A percentile compares a stretch with the other conserved stretches of the same genome.
Conservation (phyloP, 2,113 vertebrate species). For the Galbula dea region DNA sequence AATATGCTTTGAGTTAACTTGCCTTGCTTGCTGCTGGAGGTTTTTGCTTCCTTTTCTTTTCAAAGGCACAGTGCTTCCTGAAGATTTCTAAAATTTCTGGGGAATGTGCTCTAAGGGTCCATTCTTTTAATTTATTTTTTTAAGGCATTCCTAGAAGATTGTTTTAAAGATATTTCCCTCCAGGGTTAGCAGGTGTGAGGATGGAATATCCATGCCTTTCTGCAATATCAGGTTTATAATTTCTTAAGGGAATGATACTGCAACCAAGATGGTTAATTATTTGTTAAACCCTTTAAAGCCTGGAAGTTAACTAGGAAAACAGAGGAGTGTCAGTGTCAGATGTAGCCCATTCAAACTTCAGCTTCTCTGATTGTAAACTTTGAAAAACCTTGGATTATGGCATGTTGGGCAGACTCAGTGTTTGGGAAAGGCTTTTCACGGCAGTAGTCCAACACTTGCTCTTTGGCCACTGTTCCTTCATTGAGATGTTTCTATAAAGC, state of each 20-base stretch:
- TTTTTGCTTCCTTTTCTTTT: conserved; percentile 40
- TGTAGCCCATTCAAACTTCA: neutral
- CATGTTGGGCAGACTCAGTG: fast-evolving
- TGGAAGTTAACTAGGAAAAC: neutral
- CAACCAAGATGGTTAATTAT: conserved; percentile 18
- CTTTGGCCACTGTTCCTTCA: neutral
- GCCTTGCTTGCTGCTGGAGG: neutral
- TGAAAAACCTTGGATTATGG: neutral
- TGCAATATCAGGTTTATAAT: conserved; percentile 57
- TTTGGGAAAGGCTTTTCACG: neutral
- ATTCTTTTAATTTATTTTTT: neutral
- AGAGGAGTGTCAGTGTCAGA: fast-evolving
- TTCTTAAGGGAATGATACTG: conserved; percentile 25
- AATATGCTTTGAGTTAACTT: conserved; percentile 55
- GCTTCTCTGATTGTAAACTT: neutral
- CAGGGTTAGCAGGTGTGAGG: conserved; percentile 65
- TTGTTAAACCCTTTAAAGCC: conserved; percentile 36
- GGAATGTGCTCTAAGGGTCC: conserved; percentile 37
- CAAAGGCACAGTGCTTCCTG: conserved; percentile 32
- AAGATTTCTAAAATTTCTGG: conserved; percentile 53
- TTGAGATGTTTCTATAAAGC: neutral
- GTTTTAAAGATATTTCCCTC: conserved; percentile 60
- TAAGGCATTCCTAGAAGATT: conserved; percentile 52
- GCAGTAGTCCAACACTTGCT: neutral
- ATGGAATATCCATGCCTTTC: conserved; percentile 56